phyloP scores from a whole-genome alignment of 1,140 invertebrate genomes.

The Apis mellifera region DNA sequence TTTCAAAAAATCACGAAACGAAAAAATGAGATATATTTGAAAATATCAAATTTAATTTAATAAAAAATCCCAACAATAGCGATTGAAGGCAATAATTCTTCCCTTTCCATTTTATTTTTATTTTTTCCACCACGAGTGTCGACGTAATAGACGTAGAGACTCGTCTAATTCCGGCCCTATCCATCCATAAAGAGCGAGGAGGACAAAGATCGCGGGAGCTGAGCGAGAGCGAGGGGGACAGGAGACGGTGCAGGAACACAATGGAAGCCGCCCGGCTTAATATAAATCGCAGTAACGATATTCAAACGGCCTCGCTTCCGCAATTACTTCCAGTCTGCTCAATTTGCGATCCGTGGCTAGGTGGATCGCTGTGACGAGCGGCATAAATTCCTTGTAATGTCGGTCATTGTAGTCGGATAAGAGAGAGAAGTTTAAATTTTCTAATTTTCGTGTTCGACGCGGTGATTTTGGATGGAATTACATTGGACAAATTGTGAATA shows the following conservation, averaged over 20 bases:
- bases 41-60: background rate
- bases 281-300: slow-evolving; percentile 60
- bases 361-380: slow-evolving; percentile 16
- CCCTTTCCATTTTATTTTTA: slow-evolving; percentile 41
- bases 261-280: slow-evolving; percentile 52
- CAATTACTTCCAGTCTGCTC: slow-evolving; percentile 48
- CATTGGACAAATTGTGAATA: background rate
- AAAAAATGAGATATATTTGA: too few species aligned
- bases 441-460: slow-evolving; percentile 18
- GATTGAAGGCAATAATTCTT: slow-evolving; percentile 47
- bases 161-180: slow-evolving; percentile 44
- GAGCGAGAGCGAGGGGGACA: background rate
- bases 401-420: slow-evolving; percentile 36
- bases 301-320: slow-evolving; percentile 40
- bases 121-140: slow-evolving; percentile 21
- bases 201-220: slow-evolving; percentile 22
- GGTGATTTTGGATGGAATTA: background rate
- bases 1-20: too few species aligned
- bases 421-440: slow-evolving; percentile 8
- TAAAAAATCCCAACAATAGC: background rate
- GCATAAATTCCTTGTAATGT: slow-evolving; percentile 45
- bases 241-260: slow-evolving; percentile 33
- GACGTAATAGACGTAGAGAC: slow-evolving; percentile 38
- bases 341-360: slow-evolving; percentile 25
- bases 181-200: background rate